A percentile compares a stretch with the other conserved stretches of the same genome.
Evolutionary conservation across 2,113 vertebrate genomes (phyloP).

Genomic region (Hystrix cristata): DNA sequence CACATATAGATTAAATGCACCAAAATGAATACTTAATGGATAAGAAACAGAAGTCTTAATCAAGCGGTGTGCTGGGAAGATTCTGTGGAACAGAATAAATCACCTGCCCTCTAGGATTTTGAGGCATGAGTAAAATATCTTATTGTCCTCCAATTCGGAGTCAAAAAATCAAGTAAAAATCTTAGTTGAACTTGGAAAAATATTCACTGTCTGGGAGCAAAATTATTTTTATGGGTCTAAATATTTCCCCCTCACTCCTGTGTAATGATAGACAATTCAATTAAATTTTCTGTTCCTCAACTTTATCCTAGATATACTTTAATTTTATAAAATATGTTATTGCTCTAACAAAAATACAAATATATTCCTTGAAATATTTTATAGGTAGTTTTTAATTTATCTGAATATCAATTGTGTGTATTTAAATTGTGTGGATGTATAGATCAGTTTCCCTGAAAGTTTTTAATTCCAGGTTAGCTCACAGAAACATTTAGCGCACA

Average conservation of each 20-base stretch:
- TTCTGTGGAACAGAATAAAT: not conserved
- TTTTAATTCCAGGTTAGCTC: not conserved
- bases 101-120: not conserved
- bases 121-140: not conserved
- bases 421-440: not conserved
- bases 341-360: not conserved
- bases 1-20: not conserved
- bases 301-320: not conserved
- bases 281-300: not conserved
- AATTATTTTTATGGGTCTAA: not conserved
- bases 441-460: not conserved
- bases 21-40: not conserved
- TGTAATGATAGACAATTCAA: not conserved
- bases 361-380: not conserved
- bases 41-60: not conserved
- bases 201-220: not conserved
- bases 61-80: not conserved
- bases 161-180: not conserved
- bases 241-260: not conserved
- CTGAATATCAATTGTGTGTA: not conserved
- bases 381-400: not conserved
- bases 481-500: not conserved
- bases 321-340: not conserved
- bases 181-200: not conserved
- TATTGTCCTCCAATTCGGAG: not conserved